Evolutionary conservation across 2,888 invertebrate species (phyloP).

Genomic region (Callinectes sapidus): DNA sequence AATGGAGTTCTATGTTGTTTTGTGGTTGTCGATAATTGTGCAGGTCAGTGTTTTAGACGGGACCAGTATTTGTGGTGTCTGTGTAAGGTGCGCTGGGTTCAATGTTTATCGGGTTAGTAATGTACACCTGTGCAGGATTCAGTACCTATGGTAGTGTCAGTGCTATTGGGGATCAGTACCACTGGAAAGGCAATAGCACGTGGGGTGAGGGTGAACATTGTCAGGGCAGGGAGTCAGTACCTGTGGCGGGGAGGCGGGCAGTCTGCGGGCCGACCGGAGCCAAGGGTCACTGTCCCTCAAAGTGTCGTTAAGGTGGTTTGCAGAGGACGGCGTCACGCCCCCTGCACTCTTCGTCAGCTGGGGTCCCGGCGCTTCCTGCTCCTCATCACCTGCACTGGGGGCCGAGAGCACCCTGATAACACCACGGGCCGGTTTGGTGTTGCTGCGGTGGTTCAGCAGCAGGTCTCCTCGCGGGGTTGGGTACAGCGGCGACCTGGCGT

Average conservation of each 20-base stretch:
- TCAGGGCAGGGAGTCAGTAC: neutral
- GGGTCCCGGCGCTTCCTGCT: neutral
- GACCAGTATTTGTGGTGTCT: constrained; percentile 4
- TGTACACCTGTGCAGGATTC: constrained; percentile 7
- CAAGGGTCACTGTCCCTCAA: neutral
- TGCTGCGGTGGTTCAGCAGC: neutral
- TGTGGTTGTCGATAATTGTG: constrained; percentile 12
- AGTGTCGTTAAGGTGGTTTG: neutral
- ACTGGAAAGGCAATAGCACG: neutral
- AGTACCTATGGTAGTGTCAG: neutral
- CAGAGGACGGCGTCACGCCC: neutral
- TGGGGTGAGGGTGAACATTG: neutral
- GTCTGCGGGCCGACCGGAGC: neutral
- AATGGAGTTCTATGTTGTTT: neutral
- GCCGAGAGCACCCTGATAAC: constrained; percentile 32
- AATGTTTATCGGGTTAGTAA: neutral
- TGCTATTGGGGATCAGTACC: neutral
- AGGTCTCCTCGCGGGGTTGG: constrained; percentile 32
- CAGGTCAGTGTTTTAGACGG: neutral
- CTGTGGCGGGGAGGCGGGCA: constrained; percentile 11
- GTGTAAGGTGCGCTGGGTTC: neutral
- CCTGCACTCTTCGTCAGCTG: neutral
- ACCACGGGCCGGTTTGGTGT: neutral
- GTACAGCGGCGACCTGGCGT: constrained; percentile 45
- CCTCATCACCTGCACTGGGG: neutral